Conservation (phyloP, 2,797 vertebrate species). For the Otus scops region DNA sequence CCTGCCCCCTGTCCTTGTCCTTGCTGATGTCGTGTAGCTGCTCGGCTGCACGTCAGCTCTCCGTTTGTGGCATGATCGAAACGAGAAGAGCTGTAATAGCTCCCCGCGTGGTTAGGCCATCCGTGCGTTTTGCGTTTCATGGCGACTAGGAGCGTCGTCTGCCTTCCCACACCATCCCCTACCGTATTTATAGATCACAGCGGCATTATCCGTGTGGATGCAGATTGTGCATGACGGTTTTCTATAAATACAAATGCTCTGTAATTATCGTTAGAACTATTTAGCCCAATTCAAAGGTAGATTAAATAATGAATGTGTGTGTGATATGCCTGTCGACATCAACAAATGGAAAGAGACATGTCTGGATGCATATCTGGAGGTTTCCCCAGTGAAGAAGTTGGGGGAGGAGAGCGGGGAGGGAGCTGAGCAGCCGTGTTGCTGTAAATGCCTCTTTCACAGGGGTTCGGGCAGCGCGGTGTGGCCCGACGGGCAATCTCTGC, state of each 20-base stretch:
- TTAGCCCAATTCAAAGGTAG: slow-evolving; percentile 69
- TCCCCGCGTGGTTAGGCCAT: background rate
- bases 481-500: accelerated
- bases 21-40: accelerated
- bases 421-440: background rate
- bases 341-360: slow-evolving; percentile 30
- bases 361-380: slow-evolving; percentile 31
- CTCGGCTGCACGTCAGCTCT: background rate
- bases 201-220: background rate
- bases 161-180: slow-evolving; percentile 18
- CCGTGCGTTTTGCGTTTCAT: background rate
- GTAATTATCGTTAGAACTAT: slow-evolving; percentile 69
- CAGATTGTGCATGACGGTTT: background rate
- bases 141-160: background rate
- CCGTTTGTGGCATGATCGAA: accelerated
- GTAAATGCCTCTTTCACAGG: background rate
- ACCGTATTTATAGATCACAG: slow-evolving; percentile 36
- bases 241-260: slow-evolving; percentile 65
- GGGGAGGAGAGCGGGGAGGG: background rate
- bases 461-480: accelerated
- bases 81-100: background rate
- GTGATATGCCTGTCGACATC: slow-evolving; percentile 50
- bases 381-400: background rate
- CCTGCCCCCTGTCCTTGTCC: background rate
- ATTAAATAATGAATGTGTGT: slow-evolving; percentile 70